Evolutionary conservation across 1,140 invertebrate genomes (phyloP).

Genomic region (Patella vulgata): DNA sequence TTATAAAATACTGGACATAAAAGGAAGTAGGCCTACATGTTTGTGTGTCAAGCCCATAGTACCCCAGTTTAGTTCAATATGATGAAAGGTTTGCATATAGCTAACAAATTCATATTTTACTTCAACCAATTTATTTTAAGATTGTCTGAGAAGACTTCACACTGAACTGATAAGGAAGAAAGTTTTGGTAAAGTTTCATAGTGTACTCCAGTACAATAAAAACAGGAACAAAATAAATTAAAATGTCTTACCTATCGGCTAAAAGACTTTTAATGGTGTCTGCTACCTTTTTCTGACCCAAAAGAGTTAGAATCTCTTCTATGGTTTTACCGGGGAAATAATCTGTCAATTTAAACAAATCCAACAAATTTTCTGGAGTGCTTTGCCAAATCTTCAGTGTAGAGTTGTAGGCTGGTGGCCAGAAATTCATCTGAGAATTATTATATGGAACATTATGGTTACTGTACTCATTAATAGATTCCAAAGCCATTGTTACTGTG

Average conservation of each 20-base stretch:
- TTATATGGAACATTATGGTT: constrained; percentile 41
- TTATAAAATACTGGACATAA: too few relatives aligned
- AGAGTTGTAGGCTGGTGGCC: constrained; percentile 51
- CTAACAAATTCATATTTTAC: too few relatives aligned
- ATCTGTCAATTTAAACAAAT: constrained; percentile 39
- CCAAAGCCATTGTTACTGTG: constrained; percentile 44
- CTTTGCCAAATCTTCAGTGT: constrained; percentile 40
- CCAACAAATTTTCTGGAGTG: constrained; percentile 49
- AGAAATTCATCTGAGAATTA: constrained; percentile 55
- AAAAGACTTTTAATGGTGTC: constrained; percentile 34
- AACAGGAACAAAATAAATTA: too few relatives aligned
- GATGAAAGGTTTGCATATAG: too few relatives aligned
- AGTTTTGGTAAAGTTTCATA: too few relatives aligned
- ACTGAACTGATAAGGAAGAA: too few relatives aligned
- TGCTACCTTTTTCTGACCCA: constrained; percentile 42
- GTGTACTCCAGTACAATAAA: too few relatives aligned
- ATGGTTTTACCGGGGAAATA: constrained; percentile 37
- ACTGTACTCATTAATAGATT: constrained; percentile 39
- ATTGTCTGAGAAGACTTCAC: too few relatives aligned
- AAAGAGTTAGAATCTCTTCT: constrained; percentile 42
- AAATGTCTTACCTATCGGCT: constrained; percentile 27
- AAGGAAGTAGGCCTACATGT: too few relatives aligned
- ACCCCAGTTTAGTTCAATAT: too few relatives aligned
- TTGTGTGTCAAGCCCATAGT: too few relatives aligned
- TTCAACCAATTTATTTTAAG: too few relatives aligned